phyloP scores from a whole-genome alignment of 2,888 invertebrate genomes.

The Altica lythri region DNA sequence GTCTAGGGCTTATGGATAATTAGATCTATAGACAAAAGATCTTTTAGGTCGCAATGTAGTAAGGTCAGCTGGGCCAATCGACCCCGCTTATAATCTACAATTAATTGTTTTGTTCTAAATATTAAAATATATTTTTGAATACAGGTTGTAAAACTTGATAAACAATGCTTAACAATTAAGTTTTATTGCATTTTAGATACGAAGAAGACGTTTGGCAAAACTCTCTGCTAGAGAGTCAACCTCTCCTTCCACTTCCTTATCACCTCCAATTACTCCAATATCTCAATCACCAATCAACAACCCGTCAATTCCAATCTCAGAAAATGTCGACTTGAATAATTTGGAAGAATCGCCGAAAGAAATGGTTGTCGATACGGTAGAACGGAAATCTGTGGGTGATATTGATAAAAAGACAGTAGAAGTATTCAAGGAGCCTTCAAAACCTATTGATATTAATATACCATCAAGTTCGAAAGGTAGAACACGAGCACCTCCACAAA shows the following conservation, averaged over 20 bases:
- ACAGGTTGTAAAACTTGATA: not conserved
- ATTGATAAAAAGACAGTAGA: conserved; percentile 34
- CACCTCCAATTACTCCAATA: conserved; percentile 61
- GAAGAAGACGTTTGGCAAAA: conserved; percentile 75
- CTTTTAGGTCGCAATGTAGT: too few relatives aligned
- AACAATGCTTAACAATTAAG: not conserved
- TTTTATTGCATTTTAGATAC: conserved; percentile 63
- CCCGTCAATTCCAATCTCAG: conserved; percentile 44
- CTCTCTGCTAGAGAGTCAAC: conserved; percentile 66
- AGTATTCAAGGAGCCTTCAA: conserved; percentile 54
- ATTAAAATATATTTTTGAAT: not conserved
- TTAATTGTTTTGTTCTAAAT: too few relatives aligned
- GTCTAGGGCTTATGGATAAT: too few relatives aligned
- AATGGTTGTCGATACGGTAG: conserved; percentile 3
- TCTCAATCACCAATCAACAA: conserved; percentile 51
- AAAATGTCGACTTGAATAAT: conserved; percentile 19
- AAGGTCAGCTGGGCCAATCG: too few relatives aligned
- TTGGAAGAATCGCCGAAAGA: conserved; percentile 25
- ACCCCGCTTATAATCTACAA: too few relatives aligned
- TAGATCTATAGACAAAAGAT: too few relatives aligned
- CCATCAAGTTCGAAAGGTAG: conserved; percentile 50
- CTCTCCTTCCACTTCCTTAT: conserved; percentile 57
- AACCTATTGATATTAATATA: conserved; percentile 53
- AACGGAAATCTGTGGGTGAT: conserved; percentile 28
- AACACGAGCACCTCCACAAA: conserved; percentile 48